Evolutionary conservation across 2,888 invertebrate genomes (phyloP).

Genomic region (Lapara coniferarum): DNA sequence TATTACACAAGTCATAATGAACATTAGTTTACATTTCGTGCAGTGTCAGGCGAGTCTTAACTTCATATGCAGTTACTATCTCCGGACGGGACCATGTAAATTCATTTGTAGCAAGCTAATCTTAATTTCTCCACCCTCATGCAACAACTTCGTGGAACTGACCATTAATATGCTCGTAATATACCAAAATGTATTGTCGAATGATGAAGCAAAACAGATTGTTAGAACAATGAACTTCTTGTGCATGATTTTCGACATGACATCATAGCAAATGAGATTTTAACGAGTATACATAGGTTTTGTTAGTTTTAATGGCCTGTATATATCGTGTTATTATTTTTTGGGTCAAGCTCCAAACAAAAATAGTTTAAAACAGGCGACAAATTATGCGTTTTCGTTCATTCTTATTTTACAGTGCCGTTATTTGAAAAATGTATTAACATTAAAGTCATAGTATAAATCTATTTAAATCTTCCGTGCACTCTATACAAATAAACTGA

Average conservation of each 20-base stretch:
- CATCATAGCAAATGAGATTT: constrained; percentile 28
- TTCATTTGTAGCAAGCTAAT: background rate
- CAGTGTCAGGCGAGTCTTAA: too few relatives aligned
- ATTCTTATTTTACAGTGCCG: too few relatives aligned
- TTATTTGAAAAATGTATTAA: too few relatives aligned
- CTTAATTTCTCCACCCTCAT: background rate
- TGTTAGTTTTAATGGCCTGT: constrained; percentile 14
- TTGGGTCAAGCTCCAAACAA: background rate
- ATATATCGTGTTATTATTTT: background rate
- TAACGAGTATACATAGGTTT: constrained; percentile 22
- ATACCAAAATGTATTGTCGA: background rate
- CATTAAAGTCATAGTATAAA: too few relatives aligned
- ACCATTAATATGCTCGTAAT: background rate
- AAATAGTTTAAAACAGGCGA: background rate
- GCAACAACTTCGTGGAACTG: background rate
- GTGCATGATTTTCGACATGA: constrained; percentile 23
- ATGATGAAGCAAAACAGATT: constrained; percentile 21
- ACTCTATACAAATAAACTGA: too few relatives aligned
- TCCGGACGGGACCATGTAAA: background rate
- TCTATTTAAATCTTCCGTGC: background rate
- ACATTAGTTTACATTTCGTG: too few relatives aligned
- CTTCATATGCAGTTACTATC: too few relatives aligned
- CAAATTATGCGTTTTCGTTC: background rate
- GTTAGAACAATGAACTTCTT: constrained; percentile 13
- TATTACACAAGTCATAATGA: too few relatives aligned